These are phyloP conservation scores for Leptinotarsa texana DNA, from an alignment of 1,140 invertebrate genomes.

Conservation along the genomic window DNA sequence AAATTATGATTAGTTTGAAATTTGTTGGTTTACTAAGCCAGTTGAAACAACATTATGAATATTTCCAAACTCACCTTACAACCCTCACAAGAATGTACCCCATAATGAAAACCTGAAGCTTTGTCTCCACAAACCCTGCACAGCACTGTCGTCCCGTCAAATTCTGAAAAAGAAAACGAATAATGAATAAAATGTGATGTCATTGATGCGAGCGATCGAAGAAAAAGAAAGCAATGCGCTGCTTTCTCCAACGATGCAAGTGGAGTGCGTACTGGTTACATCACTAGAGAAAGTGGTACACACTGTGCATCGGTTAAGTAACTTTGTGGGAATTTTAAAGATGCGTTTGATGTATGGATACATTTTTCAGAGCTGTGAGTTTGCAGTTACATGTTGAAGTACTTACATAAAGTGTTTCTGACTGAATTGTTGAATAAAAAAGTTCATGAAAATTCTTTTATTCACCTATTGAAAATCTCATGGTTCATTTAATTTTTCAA, in stretches of 20 bases:
- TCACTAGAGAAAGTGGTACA: constrained; percentile 33
- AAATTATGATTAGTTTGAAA: no score
- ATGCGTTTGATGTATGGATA: neutral
- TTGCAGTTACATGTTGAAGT: neutral
- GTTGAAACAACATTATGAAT: no score
- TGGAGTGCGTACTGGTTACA: constrained; percentile 13
- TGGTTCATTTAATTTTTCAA: no score
- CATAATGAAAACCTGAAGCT: constrained; percentile 98
- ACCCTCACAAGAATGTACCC: constrained; percentile 98
- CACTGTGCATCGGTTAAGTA: constrained; percentile 17
- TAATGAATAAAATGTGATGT: constrained; percentile 20
- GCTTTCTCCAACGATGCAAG: constrained; percentile 30
- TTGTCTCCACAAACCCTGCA: constrained; percentile 98
- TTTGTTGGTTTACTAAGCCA: no score
- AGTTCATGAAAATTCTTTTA: no score
- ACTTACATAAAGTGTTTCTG: no score
- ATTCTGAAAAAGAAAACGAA: constrained; percentile 80
- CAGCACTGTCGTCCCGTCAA: constrained; percentile 95
- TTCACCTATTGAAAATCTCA: no score
- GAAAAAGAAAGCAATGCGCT: constrained; percentile 30
- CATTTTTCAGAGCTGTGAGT: neutral
- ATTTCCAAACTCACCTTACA: constrained; percentile 86
- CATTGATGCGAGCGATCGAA: constrained; percentile 12
- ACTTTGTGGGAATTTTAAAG: constrained; percentile 11
- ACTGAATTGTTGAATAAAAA: no score